Percentiles rank a stretch among this genome's conserved stretches.
Conservation (phyloP, 2,797 vertebrate genomes). For the Discoglossus pictus region DNA sequence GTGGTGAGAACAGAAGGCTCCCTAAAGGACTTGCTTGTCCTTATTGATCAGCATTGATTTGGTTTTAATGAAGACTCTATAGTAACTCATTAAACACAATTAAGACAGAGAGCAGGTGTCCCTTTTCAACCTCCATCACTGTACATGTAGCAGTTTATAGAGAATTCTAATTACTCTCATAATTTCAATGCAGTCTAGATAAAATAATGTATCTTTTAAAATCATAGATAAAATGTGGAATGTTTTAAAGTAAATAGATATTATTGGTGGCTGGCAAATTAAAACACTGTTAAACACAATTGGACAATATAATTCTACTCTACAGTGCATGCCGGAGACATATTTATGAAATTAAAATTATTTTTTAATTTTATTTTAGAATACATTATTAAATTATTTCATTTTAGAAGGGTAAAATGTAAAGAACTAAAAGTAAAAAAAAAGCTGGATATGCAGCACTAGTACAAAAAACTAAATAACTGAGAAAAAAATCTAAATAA, state of each 20-base stretch:
- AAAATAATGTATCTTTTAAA: background rate
- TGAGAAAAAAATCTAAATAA: no score
- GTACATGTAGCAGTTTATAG: conserved; percentile 59
- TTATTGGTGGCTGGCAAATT: no score
- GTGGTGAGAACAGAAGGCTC: conserved; percentile 70
- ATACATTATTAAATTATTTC: no score
- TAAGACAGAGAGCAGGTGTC: conserved; percentile 72
- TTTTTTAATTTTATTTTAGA: no score
- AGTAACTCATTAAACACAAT: conserved; percentile 71
- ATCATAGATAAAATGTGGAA: background rate
- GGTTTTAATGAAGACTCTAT: conserved; percentile 62
- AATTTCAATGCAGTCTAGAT: conserved; percentile 18
- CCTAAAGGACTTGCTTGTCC: conserved; percentile 64
- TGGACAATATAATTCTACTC: no score
- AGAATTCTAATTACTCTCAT: conserved; percentile 55
- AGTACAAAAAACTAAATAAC: no score
- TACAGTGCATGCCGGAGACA: no score
- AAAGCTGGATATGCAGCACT: no score
- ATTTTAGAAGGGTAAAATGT: no score
- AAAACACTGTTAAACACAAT: no score
- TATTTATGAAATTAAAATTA: no score
- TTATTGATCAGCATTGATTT: conserved; percentile 77
- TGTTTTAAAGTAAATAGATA: background rate
- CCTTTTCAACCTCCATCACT: conserved; percentile 57
- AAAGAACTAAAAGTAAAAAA: no score